Percentiles rank a stretch among this genome's conserved stretches.
Evolutionary conservation across 2,888 invertebrate genomes (phyloP).

Genomic region (Clunio marinus): DNA sequence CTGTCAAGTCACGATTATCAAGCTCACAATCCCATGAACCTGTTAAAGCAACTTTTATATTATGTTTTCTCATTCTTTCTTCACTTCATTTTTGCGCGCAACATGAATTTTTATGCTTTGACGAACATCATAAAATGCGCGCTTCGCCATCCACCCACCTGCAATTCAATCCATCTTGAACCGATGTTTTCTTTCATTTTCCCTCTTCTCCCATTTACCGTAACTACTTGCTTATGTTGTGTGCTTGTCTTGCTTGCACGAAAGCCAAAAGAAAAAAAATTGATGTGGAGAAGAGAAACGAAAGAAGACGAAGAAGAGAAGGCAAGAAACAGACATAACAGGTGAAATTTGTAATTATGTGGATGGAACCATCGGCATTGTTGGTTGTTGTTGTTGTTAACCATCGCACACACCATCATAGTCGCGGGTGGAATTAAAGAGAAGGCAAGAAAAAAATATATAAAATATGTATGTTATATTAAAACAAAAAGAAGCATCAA

Average conservation of each 20-base stretch:
- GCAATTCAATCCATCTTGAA: constrained; percentile 26
- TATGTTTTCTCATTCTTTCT: no score
- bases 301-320: not conserved
- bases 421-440: constrained; percentile 31
- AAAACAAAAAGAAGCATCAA: constrained; percentile 10
- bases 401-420: constrained; percentile 4
- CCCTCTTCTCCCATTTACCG: constrained; percentile 31
- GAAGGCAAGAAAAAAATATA: not conserved
- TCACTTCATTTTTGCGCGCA: no score
- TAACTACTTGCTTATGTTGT: constrained; percentile 36
- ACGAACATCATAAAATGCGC: not conserved
- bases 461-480: constrained; percentile 26
- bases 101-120: no score
- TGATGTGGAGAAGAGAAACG: not conserved
- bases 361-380: constrained; percentile 27
- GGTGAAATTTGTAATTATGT: constrained; percentile 38
- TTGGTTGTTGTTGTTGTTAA: not conserved
- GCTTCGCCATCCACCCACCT: constrained; percentile 29
- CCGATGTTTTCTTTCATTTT: no score
- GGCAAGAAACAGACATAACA: constrained; percentile 33
- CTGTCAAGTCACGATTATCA: not conserved
- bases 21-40: not conserved
- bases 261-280: constrained; percentile 12
- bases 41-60: not conserved
- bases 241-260: not conserved